These are phyloP conservation scores for Axinella damicornis DNA, from an alignment of 37 sponge, comb jelly and placozoan genomes.

Conservation along the genomic window DNA sequence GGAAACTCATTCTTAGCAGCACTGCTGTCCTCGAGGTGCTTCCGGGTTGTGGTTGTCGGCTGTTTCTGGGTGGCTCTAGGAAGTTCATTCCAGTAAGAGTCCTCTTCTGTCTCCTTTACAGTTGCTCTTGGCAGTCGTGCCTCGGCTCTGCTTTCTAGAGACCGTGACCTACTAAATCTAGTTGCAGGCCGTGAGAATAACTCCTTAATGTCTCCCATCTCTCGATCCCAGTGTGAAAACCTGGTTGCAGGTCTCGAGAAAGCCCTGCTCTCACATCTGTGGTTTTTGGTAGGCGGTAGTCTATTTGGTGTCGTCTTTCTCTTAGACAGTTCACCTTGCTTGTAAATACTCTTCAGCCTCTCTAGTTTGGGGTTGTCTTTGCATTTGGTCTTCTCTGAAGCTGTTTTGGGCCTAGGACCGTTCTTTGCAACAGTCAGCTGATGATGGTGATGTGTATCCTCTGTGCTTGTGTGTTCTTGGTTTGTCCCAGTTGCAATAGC, in stretches of 20 bases:
- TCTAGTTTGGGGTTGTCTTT: conserved; percentile 10
- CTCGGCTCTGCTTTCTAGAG: no score
- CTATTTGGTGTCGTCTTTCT: background rate
- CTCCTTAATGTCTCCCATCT: background rate
- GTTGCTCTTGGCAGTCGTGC: no score
- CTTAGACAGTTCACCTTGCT: background rate
- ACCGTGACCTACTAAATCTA: background rate
- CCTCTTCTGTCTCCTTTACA: background rate
- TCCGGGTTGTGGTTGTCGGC: no score
- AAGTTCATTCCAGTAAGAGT: conserved; percentile 37
- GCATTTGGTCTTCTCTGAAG: no score
- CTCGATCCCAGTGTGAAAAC: background rate
- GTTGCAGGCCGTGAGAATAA: conserved; percentile 10
- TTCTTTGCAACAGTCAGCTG: no score
- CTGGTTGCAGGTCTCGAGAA: background rate
- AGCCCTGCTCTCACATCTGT: background rate
- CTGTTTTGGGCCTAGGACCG: no score
- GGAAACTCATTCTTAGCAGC: no score
- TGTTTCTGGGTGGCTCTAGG: background rate
- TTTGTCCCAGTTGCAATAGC: background rate
- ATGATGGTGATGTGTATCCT: no score
- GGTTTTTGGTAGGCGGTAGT: background rate
- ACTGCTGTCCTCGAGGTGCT: no score
- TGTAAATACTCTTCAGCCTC: conserved; percentile 25
- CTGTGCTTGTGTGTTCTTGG: background rate